phyloP scores from a whole-genome alignment of 1,140 invertebrate genomes.

The Acromyrmex echinatior region DNA sequence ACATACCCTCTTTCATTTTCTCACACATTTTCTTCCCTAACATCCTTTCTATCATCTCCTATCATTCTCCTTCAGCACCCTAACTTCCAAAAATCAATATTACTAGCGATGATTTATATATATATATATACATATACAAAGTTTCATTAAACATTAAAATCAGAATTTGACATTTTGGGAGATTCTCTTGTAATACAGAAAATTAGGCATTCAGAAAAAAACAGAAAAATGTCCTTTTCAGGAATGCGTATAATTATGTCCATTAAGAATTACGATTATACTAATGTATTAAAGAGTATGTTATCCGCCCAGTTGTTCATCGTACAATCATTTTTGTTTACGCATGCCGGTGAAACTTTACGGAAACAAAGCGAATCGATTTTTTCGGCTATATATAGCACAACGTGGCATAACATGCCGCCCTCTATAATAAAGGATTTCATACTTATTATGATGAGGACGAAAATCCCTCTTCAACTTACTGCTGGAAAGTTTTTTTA shows the following conservation, averaged over 20 bases:
- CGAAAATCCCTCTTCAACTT: slow-evolving; percentile 60
- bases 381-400: slow-evolving; percentile 61
- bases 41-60: too few relatives aligned
- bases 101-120: too few relatives aligned
- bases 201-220: not conserved
- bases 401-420: slow-evolving; percentile 74
- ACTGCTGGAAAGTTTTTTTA: slow-evolving; percentile 72
- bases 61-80: too few relatives aligned
- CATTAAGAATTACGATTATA: not conserved
- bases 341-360: slow-evolving; percentile 72
- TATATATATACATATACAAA: too few relatives aligned
- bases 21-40: too few relatives aligned
- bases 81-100: too few relatives aligned
- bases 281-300: slow-evolving; percentile 45
- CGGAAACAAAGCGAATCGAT: slow-evolving; percentile 62
- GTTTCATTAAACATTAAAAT: too few relatives aligned
- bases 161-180: too few relatives aligned
- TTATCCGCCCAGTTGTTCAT: slow-evolving; percentile 57
- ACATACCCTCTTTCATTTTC: too few relatives aligned
- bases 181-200: not conserved
- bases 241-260: slow-evolving; percentile 30
- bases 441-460: slow-evolving; percentile 72
- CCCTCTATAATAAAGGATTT: slow-evolving; percentile 58
- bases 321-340: slow-evolving; percentile 73
- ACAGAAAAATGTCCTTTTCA: slow-evolving; percentile 9